These are phyloP conservation scores for Hyperoplus lanceolatus DNA, from an alignment of 2,797 vertebrate genomes.

Conservation along the genomic window DNA sequence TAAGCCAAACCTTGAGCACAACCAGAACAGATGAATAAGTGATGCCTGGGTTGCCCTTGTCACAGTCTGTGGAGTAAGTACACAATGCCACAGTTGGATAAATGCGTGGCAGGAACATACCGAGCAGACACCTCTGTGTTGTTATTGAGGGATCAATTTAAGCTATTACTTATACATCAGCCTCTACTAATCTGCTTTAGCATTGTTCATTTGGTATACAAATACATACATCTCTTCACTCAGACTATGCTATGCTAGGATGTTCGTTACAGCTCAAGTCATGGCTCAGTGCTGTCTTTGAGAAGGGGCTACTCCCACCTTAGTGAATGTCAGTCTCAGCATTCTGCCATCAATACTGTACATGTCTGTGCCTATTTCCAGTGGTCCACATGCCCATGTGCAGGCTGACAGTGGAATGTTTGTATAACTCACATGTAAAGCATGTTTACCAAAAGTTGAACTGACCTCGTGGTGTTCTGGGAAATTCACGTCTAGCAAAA, in stretches of 20 bases:
- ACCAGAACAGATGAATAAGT: background rate
- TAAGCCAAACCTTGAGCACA: background rate
- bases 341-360: conserved; percentile 40
- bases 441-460: conserved; percentile 30
- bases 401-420: conserved; percentile 42
- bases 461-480: background rate
- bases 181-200: conserved; percentile 15
- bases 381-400: conserved; percentile 39
- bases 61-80: background rate
- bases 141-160: conserved; percentile 11
- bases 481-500: background rate
- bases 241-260: conserved; percentile 13
- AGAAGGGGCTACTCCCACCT: conserved; percentile 28
- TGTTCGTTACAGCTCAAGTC: conserved; percentile 18
- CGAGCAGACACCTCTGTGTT: background rate
- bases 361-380: conserved; percentile 54
- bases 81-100: background rate
- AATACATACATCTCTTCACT: background rate
- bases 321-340: conserved; percentile 44
- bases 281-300: conserved; percentile 5
- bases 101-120: background rate
- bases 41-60: background rate
- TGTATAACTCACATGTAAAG: conserved; percentile 43
- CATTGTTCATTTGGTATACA: background rate
- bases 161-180: conserved; percentile 6